Conservation (phyloP, 2,797 vertebrate genomes). For the Morus bassanus region DNA sequence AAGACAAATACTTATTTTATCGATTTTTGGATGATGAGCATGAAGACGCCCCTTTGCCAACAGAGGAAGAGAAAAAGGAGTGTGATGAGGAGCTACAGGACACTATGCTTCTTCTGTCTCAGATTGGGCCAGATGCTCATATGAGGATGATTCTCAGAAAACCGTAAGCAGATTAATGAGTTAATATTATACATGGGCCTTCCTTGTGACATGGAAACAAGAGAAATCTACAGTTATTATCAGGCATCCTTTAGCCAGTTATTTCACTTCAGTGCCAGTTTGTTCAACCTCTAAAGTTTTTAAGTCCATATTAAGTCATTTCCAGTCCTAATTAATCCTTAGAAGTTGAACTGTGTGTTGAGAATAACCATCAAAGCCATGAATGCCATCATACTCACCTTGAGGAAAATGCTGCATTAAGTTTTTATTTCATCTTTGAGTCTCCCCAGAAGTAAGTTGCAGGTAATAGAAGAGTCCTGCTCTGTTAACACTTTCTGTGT, state of each 20-base stretch:
- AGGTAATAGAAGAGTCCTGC: background rate
- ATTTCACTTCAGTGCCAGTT: background rate
- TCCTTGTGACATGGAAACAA: background rate
- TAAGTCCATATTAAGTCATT: background rate
- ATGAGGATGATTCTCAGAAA: conserved; percentile 98
- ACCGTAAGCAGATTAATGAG: conserved; percentile 78
- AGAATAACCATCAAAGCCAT: background rate
- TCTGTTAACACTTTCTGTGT: background rate
- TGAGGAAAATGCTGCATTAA: background rate
- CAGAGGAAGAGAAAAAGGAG: conserved; percentile 89
- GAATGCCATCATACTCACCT: background rate
- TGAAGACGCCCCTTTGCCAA: conserved; percentile 84
- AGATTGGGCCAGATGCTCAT: conserved; percentile 95
- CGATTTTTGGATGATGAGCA: conserved; percentile 95
- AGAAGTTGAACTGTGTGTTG: background rate
- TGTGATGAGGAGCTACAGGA: conserved; percentile 95
- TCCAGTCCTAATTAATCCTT: background rate
- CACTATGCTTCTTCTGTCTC: conserved; percentile 89
- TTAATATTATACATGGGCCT: background rate
- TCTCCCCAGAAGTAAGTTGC: background rate
- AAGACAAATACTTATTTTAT: conserved; percentile 98
- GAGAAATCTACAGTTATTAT: background rate
- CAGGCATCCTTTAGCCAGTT: background rate
- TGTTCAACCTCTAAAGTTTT: background rate
- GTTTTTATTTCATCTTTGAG: background rate